Percentiles rank a stretch among this genome's conserved stretches.
Evolutionary conservation across 1,140 invertebrate genomes (phyloP).

Genomic region (Acromyrmex heyeri): DNA sequence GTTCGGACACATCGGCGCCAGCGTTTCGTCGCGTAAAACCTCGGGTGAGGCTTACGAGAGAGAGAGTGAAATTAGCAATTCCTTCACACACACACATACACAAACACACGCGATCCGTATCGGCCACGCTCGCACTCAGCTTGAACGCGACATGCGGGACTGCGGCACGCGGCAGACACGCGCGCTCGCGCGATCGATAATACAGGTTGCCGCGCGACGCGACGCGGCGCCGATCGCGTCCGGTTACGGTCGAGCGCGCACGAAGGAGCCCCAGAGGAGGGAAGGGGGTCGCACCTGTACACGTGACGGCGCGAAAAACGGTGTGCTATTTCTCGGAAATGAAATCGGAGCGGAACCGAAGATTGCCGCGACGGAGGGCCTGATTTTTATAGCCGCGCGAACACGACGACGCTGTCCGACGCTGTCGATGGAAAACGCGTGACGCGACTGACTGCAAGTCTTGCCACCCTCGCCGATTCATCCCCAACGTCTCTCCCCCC

Average conservation of each 20-base stretch:
- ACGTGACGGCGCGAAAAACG: constrained; percentile 12
- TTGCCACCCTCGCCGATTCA: constrained; percentile 78
- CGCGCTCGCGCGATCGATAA: constrained; percentile 72
- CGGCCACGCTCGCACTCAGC: neutral
- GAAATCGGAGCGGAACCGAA: neutral
- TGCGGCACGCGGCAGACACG: constrained; percentile 55
- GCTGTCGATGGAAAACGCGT: constrained; percentile 75
- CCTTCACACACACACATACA: too few relatives aligned
- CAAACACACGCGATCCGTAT: neutral
- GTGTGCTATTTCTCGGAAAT: neutral
- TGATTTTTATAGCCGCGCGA: neutral
- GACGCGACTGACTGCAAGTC: constrained; percentile 78
- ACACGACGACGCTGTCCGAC: constrained; percentile 41
- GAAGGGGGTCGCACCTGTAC: neutral
- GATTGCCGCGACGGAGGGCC: too few relatives aligned
- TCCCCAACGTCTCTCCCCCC: constrained; percentile 60
- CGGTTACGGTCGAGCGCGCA: constrained; percentile 9
- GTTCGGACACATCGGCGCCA: neutral
- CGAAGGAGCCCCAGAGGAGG: neutral
- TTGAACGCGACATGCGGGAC: constrained; percentile 59
- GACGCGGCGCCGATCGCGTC: neutral
- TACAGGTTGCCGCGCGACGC: constrained; percentile 68
- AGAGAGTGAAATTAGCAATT: neutral
- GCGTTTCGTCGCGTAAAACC: too few relatives aligned
- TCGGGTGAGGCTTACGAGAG: neutral